A percentile compares a stretch with the other conserved stretches of the same genome.
Conservation (phyloP, 2,797 vertebrate species). For the Odontamblyopus lacepedii region DNA sequence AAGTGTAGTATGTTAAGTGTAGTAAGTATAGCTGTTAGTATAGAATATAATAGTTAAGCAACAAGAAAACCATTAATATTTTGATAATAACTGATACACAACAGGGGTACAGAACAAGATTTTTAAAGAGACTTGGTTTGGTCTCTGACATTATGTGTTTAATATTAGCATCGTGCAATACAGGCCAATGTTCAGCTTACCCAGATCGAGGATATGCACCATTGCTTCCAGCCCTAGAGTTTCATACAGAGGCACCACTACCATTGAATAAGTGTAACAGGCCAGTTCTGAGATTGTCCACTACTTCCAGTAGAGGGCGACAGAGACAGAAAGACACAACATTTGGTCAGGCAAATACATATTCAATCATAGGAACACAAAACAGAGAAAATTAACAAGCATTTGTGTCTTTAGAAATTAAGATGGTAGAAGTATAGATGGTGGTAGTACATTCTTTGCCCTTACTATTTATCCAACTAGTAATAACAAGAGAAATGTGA, state of each 20-base stretch:
- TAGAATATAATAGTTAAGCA: too few relatives aligned
- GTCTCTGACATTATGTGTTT: not conserved
- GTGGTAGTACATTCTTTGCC: not conserved
- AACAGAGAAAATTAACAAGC: not conserved
- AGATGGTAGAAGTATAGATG: not conserved
- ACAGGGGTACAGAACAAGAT: too few relatives aligned
- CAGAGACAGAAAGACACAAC: constrained; percentile 50
- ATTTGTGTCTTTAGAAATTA: not conserved
- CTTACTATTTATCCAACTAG: not conserved
- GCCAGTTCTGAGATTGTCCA: constrained; percentile 82
- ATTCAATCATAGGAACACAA: not conserved
- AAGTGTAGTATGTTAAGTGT: too few relatives aligned
- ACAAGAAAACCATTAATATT: too few relatives aligned
- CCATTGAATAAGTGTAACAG: constrained; percentile 83
- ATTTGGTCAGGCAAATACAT: not conserved
- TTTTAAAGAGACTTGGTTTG: too few relatives aligned
- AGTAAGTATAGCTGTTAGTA: too few relatives aligned
- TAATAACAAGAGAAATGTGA: not conserved
- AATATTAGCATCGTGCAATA: not conserved
- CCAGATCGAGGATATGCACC: constrained; percentile 80
- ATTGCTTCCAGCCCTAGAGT: constrained; percentile 80
- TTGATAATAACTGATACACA: too few relatives aligned
- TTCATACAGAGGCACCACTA: constrained; percentile 81
- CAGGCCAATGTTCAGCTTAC: constrained; percentile 58
- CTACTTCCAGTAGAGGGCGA: constrained; percentile 79